Evolutionary conservation across 2,888 invertebrate genomes (phyloP), one percentile per base, ranked within the genome.

Genomic region (Rhamphomyia laevipes): DNA sequence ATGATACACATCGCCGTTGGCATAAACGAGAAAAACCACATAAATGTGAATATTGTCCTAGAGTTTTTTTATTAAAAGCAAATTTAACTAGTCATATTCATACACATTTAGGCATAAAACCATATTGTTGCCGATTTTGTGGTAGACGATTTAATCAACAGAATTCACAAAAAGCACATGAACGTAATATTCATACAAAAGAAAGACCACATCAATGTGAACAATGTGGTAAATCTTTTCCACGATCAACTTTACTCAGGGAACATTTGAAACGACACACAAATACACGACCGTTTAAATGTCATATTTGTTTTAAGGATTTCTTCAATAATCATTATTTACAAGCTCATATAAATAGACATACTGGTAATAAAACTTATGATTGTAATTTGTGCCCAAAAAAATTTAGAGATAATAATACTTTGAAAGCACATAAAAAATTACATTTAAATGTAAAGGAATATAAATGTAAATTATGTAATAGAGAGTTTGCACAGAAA

Each of bases 11-110:
- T 55, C 64, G 77, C 1, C 63, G 78, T 1, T 77, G 76, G 0
- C 79, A 80, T 50, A 79, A 78, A 0, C 78, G 78, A 0, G 78
- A 79, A 46, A 63, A 62, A 3, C 78, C 79, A 0, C 78, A 70
- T 55, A 73, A 62, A 5, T 79, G 79, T 48, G 70, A 70, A 0
- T 72, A 71, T 45, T 80, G 79, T 52, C 70, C 75, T 2, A 76
- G 77, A 53, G 73, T 74, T 0, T 80, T 79, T 45, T 74, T 76
- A 0, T 78, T 79, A 54, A 77, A 74, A 1, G 77, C 76, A n/a
- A 79, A 79, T 52, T 64, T 78, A 18, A 67, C 74, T 0, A 72
- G 68, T 5, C 79, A 79, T 56, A 74, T 75, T 31, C 66, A 77
- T 0, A 77, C 74, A 1, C 78, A 78, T 50, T 75, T 76, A 0